phyloP scores from a whole-genome alignment of 2,797 vertebrate genomes.

The Thamnophis elegans region DNA sequence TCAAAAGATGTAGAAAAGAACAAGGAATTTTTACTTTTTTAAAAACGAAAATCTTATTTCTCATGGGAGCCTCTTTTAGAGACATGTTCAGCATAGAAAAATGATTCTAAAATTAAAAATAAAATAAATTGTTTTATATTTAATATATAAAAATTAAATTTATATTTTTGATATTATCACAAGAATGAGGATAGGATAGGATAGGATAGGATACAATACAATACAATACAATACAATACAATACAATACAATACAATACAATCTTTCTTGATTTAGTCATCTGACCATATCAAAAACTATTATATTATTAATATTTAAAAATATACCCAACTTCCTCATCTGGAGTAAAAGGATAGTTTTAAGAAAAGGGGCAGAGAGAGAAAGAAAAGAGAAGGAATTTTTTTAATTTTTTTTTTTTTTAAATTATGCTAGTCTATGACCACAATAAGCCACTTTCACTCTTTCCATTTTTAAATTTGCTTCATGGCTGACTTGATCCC shows the following conservation, averaged over 20 bases:
- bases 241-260: too few species aligned
- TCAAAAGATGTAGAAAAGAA: neutral
- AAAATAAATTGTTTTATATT: neutral
- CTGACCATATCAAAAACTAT: too few species aligned
- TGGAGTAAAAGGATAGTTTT: neutral
- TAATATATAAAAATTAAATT: too few species aligned
- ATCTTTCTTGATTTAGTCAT: too few species aligned
- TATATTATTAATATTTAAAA: neutral
- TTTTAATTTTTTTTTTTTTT: neutral
- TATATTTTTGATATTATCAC: too few species aligned
- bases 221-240: too few species aligned
- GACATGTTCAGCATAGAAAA: neutral
- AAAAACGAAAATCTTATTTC: neutral
- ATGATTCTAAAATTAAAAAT: neutral
- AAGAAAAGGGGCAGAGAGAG: neutral
- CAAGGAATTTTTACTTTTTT: neutral
- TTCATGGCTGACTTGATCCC: neutral
- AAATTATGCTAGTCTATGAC: neutral
- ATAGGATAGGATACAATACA: too few species aligned
- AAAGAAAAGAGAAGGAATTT: neutral
- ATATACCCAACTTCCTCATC: neutral
- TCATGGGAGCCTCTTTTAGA: neutral
- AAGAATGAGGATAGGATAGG: too few species aligned
- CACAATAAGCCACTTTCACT: neutral
- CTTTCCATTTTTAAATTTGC: neutral